phyloP scores from a whole-genome alignment of 53 echinoderm and acorn worm species.

The Henricia sp. region DNA sequence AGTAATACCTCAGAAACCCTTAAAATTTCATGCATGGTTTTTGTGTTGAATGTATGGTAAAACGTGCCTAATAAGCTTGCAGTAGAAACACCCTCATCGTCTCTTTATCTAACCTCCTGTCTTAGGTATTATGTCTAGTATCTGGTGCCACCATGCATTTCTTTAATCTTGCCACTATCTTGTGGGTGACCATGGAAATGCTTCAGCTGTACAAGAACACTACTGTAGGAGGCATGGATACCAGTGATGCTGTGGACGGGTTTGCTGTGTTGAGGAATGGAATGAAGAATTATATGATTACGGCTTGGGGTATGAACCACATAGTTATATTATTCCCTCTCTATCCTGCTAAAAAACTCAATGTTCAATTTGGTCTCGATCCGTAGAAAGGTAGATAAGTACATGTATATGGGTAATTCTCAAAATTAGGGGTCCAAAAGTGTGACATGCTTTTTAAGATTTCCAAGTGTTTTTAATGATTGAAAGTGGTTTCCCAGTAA shows the following conservation, averaged over 20 bases:
- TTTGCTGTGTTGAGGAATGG: constrained; percentile 39
- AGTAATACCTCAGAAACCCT: neutral
- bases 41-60: neutral
- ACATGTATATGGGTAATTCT: neutral
- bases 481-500: too few species aligned
- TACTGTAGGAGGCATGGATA: constrained; percentile 34
- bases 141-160: constrained; percentile 62
- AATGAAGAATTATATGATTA: constrained; percentile 40
- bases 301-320: constrained; percentile 49
- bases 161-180: constrained; percentile 52
- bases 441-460: too few species aligned
- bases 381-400: too few species aligned
- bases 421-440: too few species aligned
- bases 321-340: neutral
- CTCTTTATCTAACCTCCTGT: neutral
- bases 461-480: too few species aligned
- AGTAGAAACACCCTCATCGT: neutral
- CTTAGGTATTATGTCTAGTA: constrained; percentile 36
- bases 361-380: neutral
- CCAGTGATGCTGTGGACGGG: constrained; percentile 35
- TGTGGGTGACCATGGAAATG: constrained; percentile 70
- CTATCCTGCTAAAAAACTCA: neutral
- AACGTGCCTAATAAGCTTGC: neutral
- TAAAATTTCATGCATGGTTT: neutral
- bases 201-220: constrained; percentile 66